Evolutionary conservation across 2,113 vertebrate genomes (phyloP).

Genomic region (Cyprinodon tularosa): DNA sequence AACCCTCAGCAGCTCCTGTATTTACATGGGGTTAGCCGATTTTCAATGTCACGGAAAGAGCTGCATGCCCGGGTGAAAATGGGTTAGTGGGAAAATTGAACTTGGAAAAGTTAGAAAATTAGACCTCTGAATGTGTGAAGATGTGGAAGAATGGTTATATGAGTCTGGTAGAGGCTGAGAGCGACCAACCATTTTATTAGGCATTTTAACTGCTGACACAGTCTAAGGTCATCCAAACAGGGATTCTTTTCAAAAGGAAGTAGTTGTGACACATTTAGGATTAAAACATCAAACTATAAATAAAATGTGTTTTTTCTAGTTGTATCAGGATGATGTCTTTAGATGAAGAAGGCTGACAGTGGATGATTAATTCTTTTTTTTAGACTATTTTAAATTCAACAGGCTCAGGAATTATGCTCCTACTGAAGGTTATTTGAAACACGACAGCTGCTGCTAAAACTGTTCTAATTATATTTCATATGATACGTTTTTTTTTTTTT

Average conservation of each 20-base stretch:
- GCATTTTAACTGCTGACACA: background rate
- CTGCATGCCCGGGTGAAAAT: background rate
- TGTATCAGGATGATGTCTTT: background rate
- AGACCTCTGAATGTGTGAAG: background rate
- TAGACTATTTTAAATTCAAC: background rate
- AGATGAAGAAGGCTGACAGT: background rate
- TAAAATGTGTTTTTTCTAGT: background rate
- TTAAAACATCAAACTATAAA: background rate
- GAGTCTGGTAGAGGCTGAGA: background rate
- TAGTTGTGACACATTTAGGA: background rate
- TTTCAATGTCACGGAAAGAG: conserved; percentile 36
- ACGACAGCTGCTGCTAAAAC: background rate
- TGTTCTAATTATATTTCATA: background rate
- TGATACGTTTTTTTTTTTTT: background rate
- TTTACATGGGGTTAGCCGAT: conserved; percentile 36
- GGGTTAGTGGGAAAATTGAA: background rate
- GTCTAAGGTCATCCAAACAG: background rate
- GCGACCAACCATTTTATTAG: background rate
- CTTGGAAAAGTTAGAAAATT: conserved; percentile 1
- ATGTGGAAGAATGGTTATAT: background rate
- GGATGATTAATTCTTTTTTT: background rate
- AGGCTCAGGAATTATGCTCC: background rate
- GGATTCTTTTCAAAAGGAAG: background rate
- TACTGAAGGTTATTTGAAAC: background rate
- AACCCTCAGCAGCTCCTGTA: background rate